Percentiles rank a stretch among this genome's conserved stretches.
phyloP scores from a whole-genome alignment of 2,797 vertebrate species.

The Aldrovandia affinis region DNA sequence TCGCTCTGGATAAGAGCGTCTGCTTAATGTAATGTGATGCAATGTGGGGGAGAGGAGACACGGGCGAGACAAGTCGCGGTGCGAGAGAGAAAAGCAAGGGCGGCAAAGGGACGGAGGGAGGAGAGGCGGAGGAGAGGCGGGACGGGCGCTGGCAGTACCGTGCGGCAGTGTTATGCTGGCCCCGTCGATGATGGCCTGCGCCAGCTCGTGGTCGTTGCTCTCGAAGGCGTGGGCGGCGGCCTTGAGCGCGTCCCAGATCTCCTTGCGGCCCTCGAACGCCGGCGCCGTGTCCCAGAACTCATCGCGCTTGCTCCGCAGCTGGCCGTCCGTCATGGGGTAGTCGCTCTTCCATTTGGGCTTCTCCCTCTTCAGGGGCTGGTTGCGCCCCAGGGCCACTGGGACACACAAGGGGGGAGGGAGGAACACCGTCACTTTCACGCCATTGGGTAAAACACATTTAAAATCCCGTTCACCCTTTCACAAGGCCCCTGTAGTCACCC shows the following conservation, averaged over 20 bases:
- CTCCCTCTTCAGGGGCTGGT: constrained; percentile 81
- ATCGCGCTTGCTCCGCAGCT: constrained; percentile 81
- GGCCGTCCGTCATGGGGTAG: constrained; percentile 82
- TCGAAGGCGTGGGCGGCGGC: constrained; percentile 82
- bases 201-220: constrained; percentile 83
- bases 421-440: too few species aligned
- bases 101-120: not conserved
- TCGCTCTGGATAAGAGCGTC: too few species aligned
- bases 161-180: constrained; percentile 81
- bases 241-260: constrained; percentile 83
- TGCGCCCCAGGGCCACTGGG: constrained; percentile 80
- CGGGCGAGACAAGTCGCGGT: too few species aligned
- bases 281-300: constrained; percentile 84
- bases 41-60: not conserved
- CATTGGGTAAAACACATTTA: not conserved
- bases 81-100: not conserved
- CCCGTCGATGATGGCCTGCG: constrained; percentile 83
- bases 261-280: constrained; percentile 81
- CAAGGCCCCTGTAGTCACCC: not conserved
- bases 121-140: not conserved
- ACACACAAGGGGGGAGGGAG: constrained; percentile 31
- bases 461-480: not conserved
- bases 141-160: constrained; percentile 64
- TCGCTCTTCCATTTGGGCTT: constrained; percentile 84
- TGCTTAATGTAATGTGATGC: too few species aligned